Percentiles rank a stretch among this genome's conserved stretches.
Evolutionary conservation across 2,888 invertebrate genomes (phyloP).

Genomic region (Ectemnius continuus): DNA sequence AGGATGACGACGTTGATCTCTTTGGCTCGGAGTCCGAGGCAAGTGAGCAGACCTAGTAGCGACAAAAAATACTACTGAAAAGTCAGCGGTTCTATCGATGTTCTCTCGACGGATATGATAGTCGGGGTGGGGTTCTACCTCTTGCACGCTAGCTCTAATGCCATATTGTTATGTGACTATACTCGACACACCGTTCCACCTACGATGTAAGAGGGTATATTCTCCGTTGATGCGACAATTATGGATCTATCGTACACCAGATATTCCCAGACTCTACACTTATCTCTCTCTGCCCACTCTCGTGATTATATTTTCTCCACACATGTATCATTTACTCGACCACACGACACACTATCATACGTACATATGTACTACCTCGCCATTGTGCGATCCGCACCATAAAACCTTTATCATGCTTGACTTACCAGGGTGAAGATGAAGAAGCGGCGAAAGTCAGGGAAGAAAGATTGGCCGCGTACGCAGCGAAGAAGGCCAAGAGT

Average conservation of each 20-base stretch:
- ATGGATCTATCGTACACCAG: conserved; percentile 65
- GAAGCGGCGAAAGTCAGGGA: conserved; percentile 88
- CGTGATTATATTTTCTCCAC: conserved; percentile 20
- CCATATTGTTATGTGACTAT: conserved; percentile 38
- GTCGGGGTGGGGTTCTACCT: conserved; percentile 1
- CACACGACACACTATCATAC: no score
- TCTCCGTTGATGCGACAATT: conserved; percentile 36
- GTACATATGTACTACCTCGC: no score
- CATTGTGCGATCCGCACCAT: no score
- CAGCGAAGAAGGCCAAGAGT: conserved; percentile 95
- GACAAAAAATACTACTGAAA: conserved; percentile 11
- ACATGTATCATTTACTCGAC: conserved; percentile 15
- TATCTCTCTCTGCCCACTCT: conserved; percentile 35
- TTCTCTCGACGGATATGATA: no score
- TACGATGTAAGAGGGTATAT: conserved; percentile 28
- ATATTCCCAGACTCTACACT: conserved; percentile 69
- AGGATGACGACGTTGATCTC: conserved; percentile 88
- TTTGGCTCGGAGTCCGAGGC: conserved; percentile 90
- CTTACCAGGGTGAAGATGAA: conserved; percentile 83
- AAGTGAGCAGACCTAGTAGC: conserved; percentile 53
- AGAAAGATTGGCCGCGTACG: conserved; percentile 92
- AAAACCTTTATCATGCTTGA: conserved; percentile 46
- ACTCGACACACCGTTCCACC: conserved; percentile 36
- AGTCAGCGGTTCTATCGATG: no score
- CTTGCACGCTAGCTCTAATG: conserved; percentile 35